Conservation (phyloP, 2,888 invertebrate species). For the Cepaea hortensis region DNA sequence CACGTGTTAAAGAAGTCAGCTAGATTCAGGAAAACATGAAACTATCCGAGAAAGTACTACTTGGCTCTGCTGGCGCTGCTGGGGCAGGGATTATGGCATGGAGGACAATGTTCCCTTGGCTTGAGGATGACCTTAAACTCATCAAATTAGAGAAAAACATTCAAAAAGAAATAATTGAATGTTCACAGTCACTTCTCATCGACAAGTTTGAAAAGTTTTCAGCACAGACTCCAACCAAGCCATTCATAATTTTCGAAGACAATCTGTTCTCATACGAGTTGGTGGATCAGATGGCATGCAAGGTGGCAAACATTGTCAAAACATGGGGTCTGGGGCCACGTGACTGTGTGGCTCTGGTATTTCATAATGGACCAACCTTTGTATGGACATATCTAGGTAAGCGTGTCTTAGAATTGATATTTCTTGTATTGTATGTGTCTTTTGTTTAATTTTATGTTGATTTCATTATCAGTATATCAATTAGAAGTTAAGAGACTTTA, state of each 20-base stretch:
- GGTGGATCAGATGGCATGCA: slow-evolving; percentile 64
- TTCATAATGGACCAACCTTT: slow-evolving; percentile 70
- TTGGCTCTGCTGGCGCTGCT: slow-evolving; percentile 58
- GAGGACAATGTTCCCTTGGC: slow-evolving; percentile 65
- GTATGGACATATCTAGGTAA: slow-evolving; percentile 72
- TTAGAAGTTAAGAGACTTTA: too few species aligned
- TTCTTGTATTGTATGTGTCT: background rate
- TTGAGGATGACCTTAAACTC: slow-evolving; percentile 61
- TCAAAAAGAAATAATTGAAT: background rate
- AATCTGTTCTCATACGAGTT: slow-evolving; percentile 63
- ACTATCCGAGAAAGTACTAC: slow-evolving; percentile 54
- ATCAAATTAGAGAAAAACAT: slow-evolving; percentile 35
- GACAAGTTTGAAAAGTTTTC: slow-evolving; percentile 64
- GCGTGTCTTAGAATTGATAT: background rate
- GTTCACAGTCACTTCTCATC: slow-evolving; percentile 49
- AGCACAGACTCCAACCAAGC: slow-evolving; percentile 56
- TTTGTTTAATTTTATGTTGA: too few species aligned
- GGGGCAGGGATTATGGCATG: slow-evolving; percentile 61
- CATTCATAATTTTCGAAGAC: slow-evolving; percentile 63
- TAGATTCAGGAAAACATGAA: slow-evolving; percentile 20
- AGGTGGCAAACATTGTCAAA: slow-evolving; percentile 61
- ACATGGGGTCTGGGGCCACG: slow-evolving; percentile 56
- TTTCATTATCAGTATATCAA: too few species aligned
- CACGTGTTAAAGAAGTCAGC: too few species aligned
- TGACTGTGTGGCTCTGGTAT: slow-evolving; percentile 68